Conservation (phyloP, 2,113 vertebrate species). For the Pterocles burchelli region DNA sequence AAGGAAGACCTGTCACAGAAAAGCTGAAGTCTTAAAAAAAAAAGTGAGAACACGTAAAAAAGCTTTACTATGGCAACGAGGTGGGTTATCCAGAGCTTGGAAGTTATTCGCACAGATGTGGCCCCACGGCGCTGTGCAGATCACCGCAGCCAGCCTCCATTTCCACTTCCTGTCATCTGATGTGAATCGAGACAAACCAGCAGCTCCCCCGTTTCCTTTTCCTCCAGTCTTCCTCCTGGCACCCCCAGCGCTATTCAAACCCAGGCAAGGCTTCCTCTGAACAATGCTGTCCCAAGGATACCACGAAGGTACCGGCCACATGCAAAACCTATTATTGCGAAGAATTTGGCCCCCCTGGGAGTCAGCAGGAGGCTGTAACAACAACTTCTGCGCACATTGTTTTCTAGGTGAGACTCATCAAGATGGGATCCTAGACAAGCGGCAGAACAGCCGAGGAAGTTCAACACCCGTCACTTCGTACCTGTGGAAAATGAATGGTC, state of each 20-base stretch:
- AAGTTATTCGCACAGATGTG: constrained; percentile 42
- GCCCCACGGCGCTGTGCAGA: background rate
- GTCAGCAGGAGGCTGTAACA: constrained; percentile 44
- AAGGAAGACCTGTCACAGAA: background rate
- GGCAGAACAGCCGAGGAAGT: constrained; percentile 16
- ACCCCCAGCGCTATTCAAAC: constrained; percentile 76
- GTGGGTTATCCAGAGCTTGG: constrained; percentile 6
- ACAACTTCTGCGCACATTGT: constrained; percentile 66
- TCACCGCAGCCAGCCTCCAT: constrained; percentile 59
- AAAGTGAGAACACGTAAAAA: background rate
- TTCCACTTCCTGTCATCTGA: constrained; percentile 81
- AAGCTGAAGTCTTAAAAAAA: background rate
- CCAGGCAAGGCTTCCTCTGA: constrained; percentile 79
- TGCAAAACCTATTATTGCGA: constrained; percentile 83
- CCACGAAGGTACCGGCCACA: constrained; percentile 76
- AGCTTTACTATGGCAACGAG: background rate
- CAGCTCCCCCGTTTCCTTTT: constrained; percentile 78
- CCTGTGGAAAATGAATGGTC: background rate
- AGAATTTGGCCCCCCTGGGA: constrained; percentile 80
- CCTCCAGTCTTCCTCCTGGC: constrained; percentile 84
- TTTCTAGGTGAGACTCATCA: constrained; percentile 67
- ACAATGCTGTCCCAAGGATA: constrained; percentile 82
- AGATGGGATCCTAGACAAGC: constrained; percentile 49
- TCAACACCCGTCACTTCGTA: background rate
- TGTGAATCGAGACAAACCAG: constrained; percentile 75